Conservation (phyloP, 1,140 invertebrate genomes). For the Drosophila ogumai region DNA sequence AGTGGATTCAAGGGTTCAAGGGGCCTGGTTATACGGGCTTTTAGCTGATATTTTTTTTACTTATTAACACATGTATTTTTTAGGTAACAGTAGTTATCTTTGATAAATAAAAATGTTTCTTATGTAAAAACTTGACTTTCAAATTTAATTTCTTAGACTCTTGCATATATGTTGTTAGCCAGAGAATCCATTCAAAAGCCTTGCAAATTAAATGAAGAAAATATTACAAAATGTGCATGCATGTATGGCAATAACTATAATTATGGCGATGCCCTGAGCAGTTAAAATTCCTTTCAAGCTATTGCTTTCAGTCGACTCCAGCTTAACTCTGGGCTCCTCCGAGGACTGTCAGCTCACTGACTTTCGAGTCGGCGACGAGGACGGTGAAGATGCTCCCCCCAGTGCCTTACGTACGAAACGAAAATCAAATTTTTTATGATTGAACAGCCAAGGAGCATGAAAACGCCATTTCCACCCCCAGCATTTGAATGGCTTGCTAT, state of each 20-base stretch:
- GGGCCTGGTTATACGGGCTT: no score
- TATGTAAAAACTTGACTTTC: no score
- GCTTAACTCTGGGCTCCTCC: slow-evolving; percentile 9
- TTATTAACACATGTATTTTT: no score
- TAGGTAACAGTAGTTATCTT: not conserved
- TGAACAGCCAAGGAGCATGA: slow-evolving; percentile 76
- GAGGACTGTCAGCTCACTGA: not conserved
- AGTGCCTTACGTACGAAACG: slow-evolving; percentile 46
- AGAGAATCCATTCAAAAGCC: not conserved
- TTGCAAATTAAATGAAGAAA: slow-evolving; percentile 13
- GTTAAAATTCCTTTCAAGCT: slow-evolving; percentile 24
- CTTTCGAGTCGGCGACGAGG: slow-evolving; percentile 14
- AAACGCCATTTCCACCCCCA: slow-evolving; percentile 55
- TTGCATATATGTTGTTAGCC: not conserved
- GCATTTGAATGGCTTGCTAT: slow-evolving; percentile 62
- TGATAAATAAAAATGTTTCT: not conserved
- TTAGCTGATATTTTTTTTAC: not conserved
- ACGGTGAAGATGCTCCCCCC: slow-evolving; percentile 18
- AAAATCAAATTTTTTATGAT: slow-evolving; percentile 83
- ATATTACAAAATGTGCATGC: slow-evolving; percentile 3
- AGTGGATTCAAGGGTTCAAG: not conserved
- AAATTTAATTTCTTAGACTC: not conserved
- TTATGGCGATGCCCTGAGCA: slow-evolving; percentile 23
- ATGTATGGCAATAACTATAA: slow-evolving; percentile 42
- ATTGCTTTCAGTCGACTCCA: slow-evolving; percentile 11